These are phyloP conservation scores for Phrynosoma platyrhinos DNA, from an alignment of 2,113 vertebrate genomes.

Conservation along the genomic window DNA sequence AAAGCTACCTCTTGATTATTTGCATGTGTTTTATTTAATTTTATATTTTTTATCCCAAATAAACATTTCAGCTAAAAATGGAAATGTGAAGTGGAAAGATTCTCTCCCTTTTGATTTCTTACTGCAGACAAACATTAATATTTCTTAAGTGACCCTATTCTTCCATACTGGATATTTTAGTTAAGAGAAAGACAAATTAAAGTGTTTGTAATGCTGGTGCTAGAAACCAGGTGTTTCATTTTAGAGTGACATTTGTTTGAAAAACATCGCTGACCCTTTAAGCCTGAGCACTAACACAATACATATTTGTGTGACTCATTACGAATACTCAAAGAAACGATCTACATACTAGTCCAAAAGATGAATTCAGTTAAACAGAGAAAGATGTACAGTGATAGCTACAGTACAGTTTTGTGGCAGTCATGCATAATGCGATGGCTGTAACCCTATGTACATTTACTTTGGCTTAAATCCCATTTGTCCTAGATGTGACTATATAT, in stretches of 20 bases:
- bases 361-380: slow-evolving; percentile 76
- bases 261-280: slow-evolving; percentile 82
- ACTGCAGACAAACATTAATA: slow-evolving; percentile 3
- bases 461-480: neutral
- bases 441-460: neutral
- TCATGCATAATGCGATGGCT: neutral
- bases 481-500: neutral
- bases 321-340: slow-evolving; percentile 77
- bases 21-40: slow-evolving; percentile 19
- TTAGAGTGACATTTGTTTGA: slow-evolving; percentile 83
- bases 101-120: slow-evolving; percentile 17
- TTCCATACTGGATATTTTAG: slow-evolving; percentile 49
- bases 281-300: slow-evolving; percentile 75
- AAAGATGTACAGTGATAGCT: slow-evolving; percentile 55
- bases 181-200: slow-evolving; percentile 42
- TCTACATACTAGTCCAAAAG: slow-evolving; percentile 79
- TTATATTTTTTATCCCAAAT: slow-evolving; percentile 32
- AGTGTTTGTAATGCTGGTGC: slow-evolving; percentile 42
- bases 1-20: slow-evolving; percentile 42
- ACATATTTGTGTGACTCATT: slow-evolving; percentile 79
- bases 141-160: slow-evolving; percentile 45
- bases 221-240: slow-evolving; percentile 79
- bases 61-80: slow-evolving; percentile 47
- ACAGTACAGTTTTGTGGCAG: slow-evolving; percentile 24
- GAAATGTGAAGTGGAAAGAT: slow-evolving; percentile 40